Conservation (phyloP, 2,113 vertebrate genomes). For the Gallinago undulata region DNA sequence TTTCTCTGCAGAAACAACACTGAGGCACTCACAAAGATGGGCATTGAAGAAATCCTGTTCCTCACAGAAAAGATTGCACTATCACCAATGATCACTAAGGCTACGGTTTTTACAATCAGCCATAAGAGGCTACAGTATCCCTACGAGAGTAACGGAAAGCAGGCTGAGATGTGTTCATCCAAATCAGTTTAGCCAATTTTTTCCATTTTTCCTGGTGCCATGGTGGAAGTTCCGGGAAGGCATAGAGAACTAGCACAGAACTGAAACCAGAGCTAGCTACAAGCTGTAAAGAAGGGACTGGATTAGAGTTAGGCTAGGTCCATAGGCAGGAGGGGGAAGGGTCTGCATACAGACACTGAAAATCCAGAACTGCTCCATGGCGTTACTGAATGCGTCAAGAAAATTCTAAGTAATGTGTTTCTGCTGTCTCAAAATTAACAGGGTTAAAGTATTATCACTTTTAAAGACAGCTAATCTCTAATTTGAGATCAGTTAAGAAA, state of each 20-base stretch:
- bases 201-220: neutral
- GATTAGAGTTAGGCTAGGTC: neutral
- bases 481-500: neutral
- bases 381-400: neutral
- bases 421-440: neutral
- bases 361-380: neutral
- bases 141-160: neutral
- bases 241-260: neutral
- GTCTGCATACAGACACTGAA: neutral
- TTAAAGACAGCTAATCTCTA: neutral
- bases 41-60: neutral
- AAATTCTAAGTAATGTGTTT: neutral
- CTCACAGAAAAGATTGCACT: fast-evolving
- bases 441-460: neutral
- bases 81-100: no score
- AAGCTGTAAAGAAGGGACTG: neutral
- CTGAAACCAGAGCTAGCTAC: neutral
- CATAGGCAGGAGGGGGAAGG: neutral
- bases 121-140: no score
- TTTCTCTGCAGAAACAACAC: neutral
- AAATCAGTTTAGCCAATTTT: neutral
- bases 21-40: neutral
- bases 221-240: neutral
- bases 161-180: neutral
- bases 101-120: neutral